Conservation (phyloP, 2,888 invertebrate genomes). For the Liposcelis brunnea region DNA sequence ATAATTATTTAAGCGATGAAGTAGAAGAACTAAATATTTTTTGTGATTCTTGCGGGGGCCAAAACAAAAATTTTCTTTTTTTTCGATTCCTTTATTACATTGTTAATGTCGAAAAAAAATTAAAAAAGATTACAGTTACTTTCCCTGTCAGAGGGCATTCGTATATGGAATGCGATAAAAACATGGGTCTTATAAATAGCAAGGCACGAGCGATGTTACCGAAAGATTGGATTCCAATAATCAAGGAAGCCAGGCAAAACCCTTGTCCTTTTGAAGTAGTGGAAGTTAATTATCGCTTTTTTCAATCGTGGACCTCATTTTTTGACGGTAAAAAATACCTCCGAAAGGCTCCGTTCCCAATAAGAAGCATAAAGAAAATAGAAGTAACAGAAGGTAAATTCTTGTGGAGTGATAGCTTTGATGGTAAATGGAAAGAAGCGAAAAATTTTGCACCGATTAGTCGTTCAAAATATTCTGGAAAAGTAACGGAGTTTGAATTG, state of each 20-base stretch:
- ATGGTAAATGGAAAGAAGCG: too few species aligned
- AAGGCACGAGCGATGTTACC: not conserved
- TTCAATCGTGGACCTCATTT: too few species aligned
- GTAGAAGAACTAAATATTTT: slow-evolving; percentile 17
- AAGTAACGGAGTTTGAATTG: too few species aligned
- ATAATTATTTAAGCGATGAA: slow-evolving; percentile 12
- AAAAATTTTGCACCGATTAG: too few species aligned
- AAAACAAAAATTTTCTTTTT: slow-evolving; percentile 20
- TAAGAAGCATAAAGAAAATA: too few species aligned
- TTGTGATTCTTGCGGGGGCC: slow-evolving; percentile 19
- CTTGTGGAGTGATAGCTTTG: too few species aligned
- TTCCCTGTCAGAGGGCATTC: slow-evolving; percentile 18
- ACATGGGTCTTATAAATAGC: not conserved
- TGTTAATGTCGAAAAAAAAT: slow-evolving; percentile 16
- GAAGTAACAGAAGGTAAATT: too few species aligned
- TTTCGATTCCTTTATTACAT: slow-evolving; percentile 18
- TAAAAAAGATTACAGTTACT: slow-evolving; percentile 17
- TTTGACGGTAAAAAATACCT: too few species aligned
- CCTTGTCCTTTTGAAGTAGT: not conserved
- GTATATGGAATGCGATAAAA: not conserved
- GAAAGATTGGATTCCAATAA: not conserved
- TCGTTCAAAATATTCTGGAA: too few species aligned
- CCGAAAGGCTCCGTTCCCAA: too few species aligned
- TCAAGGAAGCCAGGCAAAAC: not conserved
- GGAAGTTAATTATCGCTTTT: too few species aligned